Evolutionary conservation across 2,797 vertebrate genomes (phyloP).

Genomic region (Macropodus opercularis): DNA sequence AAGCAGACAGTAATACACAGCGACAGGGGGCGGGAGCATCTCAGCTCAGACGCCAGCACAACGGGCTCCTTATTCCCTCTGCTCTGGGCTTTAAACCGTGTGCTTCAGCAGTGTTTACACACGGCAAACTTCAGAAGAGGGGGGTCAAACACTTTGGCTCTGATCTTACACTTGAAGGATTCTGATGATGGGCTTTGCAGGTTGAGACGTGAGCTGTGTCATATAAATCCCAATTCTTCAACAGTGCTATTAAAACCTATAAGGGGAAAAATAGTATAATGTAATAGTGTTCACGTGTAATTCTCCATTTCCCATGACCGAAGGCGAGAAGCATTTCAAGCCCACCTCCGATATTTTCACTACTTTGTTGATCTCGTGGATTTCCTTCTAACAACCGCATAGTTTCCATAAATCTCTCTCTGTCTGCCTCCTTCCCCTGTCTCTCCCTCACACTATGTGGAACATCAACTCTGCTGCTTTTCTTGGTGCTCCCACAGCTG

Average conservation of each 20-base stretch:
- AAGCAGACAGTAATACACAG: conserved; percentile 6
- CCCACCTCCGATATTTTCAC: conserved; percentile 10
- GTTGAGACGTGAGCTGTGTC: background rate
- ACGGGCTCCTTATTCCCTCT: conserved; percentile 67
- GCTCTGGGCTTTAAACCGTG: conserved; percentile 50
- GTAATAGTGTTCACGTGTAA: too few relatives aligned
- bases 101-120: conserved; percentile 61
- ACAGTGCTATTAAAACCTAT: too few relatives aligned
- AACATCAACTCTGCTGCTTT: conserved; percentile 57
- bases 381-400: conserved; percentile 32
- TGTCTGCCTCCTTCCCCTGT: background rate
- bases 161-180: conserved; percentile 48
- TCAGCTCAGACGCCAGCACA: conserved; percentile 59
- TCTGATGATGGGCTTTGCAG: background rate
- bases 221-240: conserved; percentile 3
- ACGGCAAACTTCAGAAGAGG: conserved; percentile 65
- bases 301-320: background rate
- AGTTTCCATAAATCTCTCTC: conserved; percentile 16
- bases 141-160: conserved; percentile 54
- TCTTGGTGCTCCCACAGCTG: conserved; percentile 60
- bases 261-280: too few relatives aligned
- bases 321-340: background rate
- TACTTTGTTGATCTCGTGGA: conserved; percentile 18
- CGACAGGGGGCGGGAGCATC: conserved; percentile 33
- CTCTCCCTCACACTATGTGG: conserved; percentile 21